Conservation (phyloP, 2,888 invertebrate species). For the Priocnemis perturbator region DNA sequence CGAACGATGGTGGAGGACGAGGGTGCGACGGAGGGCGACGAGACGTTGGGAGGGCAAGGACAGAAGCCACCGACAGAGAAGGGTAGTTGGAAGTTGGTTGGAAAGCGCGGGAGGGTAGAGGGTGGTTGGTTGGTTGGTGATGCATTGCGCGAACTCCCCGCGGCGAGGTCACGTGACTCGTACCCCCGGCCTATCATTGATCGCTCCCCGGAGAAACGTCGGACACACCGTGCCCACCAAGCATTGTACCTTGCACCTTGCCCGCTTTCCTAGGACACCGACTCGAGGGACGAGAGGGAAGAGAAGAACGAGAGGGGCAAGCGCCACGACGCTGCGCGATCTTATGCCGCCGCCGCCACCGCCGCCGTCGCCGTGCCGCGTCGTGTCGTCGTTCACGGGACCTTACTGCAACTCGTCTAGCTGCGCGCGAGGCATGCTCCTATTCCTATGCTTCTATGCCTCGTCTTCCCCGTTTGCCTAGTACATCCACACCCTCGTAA, state of each 20-base stretch:
- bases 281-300: conserved; percentile 16
- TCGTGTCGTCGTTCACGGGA: too few species aligned
- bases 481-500: too few species aligned
- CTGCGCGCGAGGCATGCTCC: too few species aligned
- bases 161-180: conserved; percentile 72
- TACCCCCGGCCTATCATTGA: conserved; percentile 73
- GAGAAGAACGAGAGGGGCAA: conserved; percentile 7
- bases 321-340: too few species aligned
- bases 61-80: not conserved
- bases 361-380: too few species aligned
- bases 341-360: not conserved
- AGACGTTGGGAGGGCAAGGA: conserved; percentile 64
- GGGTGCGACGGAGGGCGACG: conserved; percentile 28
- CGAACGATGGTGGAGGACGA: conserved; percentile 32
- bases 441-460: too few species aligned
- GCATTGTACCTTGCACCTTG: conserved; percentile 61
- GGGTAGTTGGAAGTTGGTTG: conserved; percentile 2
- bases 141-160: conserved; percentile 74
- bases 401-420: too few species aligned
- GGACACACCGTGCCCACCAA: conserved; percentile 65
- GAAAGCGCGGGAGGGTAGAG: not conserved
- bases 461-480: too few species aligned
- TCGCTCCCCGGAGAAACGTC: conserved; percentile 73
- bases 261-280: conserved; percentile 51
- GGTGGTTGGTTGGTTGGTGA: conserved; percentile 70